Conservation (phyloP, 30 jellyfish, hydroid and myxozoan genomes). For the Sanderia malayensis region DNA sequence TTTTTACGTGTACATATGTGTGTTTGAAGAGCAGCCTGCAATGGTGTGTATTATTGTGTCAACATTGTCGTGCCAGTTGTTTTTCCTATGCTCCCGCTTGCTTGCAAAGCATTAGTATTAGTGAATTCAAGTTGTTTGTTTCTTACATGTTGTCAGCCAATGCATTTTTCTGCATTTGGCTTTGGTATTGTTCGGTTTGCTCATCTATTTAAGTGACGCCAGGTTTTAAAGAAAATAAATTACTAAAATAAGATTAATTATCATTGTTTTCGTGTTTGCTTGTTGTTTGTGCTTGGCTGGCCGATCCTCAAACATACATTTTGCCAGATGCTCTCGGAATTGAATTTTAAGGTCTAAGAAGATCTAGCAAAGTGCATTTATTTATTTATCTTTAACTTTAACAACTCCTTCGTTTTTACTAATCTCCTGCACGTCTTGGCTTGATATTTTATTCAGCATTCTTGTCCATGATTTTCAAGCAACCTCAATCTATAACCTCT, state of each 20-base stretch:
- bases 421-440: too few species aligned
- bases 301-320: neutral
- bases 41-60: neutral
- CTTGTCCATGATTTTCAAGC: too few species aligned
- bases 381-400: too few species aligned
- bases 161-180: neutral
- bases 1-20: too few species aligned
- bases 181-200: neutral
- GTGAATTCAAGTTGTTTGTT: neutral
- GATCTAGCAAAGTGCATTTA: too few species aligned
- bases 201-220: neutral
- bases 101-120: neutral
- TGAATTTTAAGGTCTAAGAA: too few species aligned
- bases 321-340: neutral
- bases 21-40: neutral
- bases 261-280: too few species aligned
- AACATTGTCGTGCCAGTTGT: too few species aligned
- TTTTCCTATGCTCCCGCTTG: neutral
- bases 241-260: neutral
- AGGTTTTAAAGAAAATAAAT: too few species aligned
- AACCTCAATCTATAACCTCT: too few species aligned
- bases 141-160: neutral
- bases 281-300: neutral
- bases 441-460: too few species aligned
- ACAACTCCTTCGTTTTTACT: too few species aligned